phyloP scores from a whole-genome alignment of 2,797 vertebrate species.

The Chelmon rostratus region DNA sequence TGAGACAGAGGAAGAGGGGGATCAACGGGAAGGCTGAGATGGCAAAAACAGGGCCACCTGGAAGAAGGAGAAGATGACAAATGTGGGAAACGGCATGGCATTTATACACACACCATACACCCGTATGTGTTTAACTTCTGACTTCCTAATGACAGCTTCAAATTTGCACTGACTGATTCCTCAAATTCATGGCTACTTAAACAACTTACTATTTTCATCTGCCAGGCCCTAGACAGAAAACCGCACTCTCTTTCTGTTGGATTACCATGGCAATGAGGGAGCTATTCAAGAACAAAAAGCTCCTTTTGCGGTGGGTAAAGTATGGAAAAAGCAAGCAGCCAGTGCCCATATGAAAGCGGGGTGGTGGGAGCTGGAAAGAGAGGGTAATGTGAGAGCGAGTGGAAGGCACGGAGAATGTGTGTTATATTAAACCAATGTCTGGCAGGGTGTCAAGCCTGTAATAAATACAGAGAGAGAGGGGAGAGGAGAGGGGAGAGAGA shows the following conservation, averaged over 20 bases:
- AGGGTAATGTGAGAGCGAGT: conserved; percentile 80
- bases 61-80: conserved; percentile 31
- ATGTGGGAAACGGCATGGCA: conserved; percentile 12
- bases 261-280: conserved; percentile 85
- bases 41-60: conserved; percentile 46
- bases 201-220: conserved; percentile 79
- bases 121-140: not conserved
- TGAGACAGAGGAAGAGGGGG: conserved; percentile 67
- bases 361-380: conserved; percentile 78
- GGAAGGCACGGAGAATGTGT: conserved; percentile 77
- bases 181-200: conserved; percentile 68
- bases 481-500: conserved; percentile 49
- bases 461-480: conserved; percentile 68
- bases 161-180: conserved; percentile 50
- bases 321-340: conserved; percentile 76
- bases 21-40: conserved; percentile 49
- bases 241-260: conserved; percentile 73
- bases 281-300: conserved; percentile 83
- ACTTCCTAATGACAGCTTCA: conserved; percentile 21
- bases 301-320: conserved; percentile 78
- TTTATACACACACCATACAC: not conserved
- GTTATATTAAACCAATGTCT: conserved; percentile 84
- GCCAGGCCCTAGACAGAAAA: conserved; percentile 75
- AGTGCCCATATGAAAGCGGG: conserved; percentile 76
- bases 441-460: conserved; percentile 74